These are phyloP conservation scores for Sepioteuthis lessoniana DNA, from an alignment of 2,888 invertebrate species.

Conservation along the genomic window DNA sequence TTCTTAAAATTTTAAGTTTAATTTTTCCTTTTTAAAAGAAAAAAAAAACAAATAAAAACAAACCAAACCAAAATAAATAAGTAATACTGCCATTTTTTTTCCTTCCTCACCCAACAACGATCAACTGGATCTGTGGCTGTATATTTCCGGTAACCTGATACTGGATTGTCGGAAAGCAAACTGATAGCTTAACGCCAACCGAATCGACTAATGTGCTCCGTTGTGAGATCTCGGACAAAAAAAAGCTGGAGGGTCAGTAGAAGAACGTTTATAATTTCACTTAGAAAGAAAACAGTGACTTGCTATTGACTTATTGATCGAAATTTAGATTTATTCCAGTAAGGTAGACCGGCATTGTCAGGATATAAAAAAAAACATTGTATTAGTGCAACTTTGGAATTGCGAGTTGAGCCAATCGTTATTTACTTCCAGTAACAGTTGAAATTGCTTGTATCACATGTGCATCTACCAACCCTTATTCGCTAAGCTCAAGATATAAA, in stretches of 20 bases:
- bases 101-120: background rate
- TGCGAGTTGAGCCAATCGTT: too few relatives aligned
- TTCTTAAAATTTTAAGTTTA: background rate
- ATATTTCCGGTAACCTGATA: background rate
- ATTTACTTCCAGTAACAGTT: too few relatives aligned
- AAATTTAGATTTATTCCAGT: background rate
- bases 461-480: too few relatives aligned
- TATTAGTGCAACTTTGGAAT: too few relatives aligned
- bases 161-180: background rate
- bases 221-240: background rate
- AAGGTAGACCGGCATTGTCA: background rate
- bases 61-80: too few relatives aligned
- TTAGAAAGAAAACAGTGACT: background rate
- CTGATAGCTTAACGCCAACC: background rate
- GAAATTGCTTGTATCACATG: too few relatives aligned
- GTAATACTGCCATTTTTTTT: too few relatives aligned
- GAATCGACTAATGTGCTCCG: background rate
- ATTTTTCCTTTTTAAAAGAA: background rate
- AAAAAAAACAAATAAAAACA: background rate
- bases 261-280: background rate
- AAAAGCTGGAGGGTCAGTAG: background rate
- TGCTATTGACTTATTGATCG: background rate
- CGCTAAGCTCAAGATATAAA: too few relatives aligned
- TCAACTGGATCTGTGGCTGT: background rate
- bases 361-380: background rate